A percentile compares a stretch with the other conserved stretches of the same genome.
Conservation (phyloP, 1,140 invertebrate genomes). For the Radopholus similis region DNA sequence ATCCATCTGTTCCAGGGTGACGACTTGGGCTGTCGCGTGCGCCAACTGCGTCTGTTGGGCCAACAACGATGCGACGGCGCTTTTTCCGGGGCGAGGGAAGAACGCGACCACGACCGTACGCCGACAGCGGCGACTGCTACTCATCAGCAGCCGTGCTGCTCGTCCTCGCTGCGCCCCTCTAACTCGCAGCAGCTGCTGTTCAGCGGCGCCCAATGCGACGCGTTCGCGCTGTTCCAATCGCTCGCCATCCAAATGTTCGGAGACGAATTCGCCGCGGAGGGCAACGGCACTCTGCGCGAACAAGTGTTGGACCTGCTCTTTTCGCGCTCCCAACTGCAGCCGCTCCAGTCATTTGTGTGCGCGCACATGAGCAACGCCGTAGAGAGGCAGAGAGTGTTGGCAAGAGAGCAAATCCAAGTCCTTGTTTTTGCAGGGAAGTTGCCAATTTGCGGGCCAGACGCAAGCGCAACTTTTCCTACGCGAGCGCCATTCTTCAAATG, state of each 20-base stretch:
- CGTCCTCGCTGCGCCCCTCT: constrained; percentile 57
- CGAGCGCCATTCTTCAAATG: constrained; percentile 52
- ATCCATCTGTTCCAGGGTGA: constrained; percentile 67
- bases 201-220: constrained; percentile 51
- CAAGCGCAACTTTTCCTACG: constrained; percentile 56
- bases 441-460: constrained; percentile 37
- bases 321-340: constrained; percentile 51
- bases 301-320: constrained; percentile 55
- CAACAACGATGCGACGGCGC: background rate
- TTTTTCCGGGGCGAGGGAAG: background rate
- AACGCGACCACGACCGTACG: no score
- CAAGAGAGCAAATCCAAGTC: constrained; percentile 9
- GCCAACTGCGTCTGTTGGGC: constrained; percentile 32
- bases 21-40: constrained; percentile 28
- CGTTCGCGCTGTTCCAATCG: constrained; percentile 54
- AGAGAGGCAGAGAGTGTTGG: constrained; percentile 34
- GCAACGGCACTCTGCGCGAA: constrained; percentile 47
- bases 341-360: constrained; percentile 57
- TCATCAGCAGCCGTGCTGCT: no score
- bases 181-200: constrained; percentile 61
- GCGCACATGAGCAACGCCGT: constrained; percentile 52
- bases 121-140: no score
- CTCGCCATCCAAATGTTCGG: constrained; percentile 53
- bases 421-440: constrained; percentile 34
- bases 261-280: constrained; percentile 55